Conservation (phyloP, 1,140 invertebrate species). For the Eumeta japonica region DNA sequence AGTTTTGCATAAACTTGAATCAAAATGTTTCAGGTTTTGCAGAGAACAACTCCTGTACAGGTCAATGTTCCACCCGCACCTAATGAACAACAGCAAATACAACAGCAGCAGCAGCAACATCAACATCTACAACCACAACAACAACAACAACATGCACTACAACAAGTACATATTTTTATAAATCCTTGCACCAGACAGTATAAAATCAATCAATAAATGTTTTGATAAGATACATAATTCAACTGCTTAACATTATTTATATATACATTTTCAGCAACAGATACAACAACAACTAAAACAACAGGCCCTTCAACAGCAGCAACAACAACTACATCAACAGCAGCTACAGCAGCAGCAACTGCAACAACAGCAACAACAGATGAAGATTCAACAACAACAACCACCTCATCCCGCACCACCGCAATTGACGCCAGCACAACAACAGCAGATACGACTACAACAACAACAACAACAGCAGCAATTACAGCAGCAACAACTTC, state of each 20-base stretch:
- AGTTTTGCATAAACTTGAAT: no score
- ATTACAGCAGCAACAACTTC: slow-evolving; percentile 20
- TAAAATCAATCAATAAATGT: neutral
- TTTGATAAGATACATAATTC: no score
- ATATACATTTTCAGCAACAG: slow-evolving; percentile 2
- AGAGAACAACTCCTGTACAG: slow-evolving; percentile 20
- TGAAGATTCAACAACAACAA: no score
- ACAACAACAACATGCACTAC: slow-evolving; percentile 12
- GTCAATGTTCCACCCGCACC: slow-evolving; percentile 18
- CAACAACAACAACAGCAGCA: neutral
- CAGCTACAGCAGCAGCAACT: slow-evolving; percentile 16
- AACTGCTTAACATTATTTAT: no score
- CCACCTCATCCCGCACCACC: no score
- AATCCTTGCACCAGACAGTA: slow-evolving; percentile 10
- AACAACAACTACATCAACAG: slow-evolving; percentile 13
- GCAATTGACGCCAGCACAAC: neutral
- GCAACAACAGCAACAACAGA: slow-evolving; percentile 19
- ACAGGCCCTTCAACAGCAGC: neutral
- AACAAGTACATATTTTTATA: slow-evolving; percentile 11
- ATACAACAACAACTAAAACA: slow-evolving; percentile 7
- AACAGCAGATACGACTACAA: neutral
- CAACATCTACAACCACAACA: slow-evolving; percentile 15
- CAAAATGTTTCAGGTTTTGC: slow-evolving; percentile 21
- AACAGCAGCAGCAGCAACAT: slow-evolving; percentile 20
- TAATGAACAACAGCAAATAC: slow-evolving; percentile 16